phyloP scores from a whole-genome alignment of 2,113 vertebrate species.

The Charadrius vociferus region DNA sequence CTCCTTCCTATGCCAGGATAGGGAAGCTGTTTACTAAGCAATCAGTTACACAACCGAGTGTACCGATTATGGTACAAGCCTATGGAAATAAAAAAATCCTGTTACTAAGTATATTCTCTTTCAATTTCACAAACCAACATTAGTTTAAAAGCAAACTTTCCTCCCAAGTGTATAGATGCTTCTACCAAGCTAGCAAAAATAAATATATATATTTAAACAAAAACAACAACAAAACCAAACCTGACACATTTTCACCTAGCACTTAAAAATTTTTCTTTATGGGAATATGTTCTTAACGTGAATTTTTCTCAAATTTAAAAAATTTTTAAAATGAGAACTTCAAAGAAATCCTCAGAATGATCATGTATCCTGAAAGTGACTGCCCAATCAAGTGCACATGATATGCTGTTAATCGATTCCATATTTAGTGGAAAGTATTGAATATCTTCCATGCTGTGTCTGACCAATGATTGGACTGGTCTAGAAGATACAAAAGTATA shows the following conservation, averaged over 20 bases:
- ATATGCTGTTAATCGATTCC: background rate
- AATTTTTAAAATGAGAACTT: background rate
- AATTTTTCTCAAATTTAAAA: background rate
- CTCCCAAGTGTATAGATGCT: background rate
- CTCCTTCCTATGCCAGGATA: background rate
- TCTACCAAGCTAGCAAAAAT: background rate
- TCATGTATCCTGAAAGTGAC: background rate
- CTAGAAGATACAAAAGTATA: background rate
- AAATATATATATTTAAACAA: background rate
- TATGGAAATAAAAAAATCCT: background rate
- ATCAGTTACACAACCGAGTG: background rate
- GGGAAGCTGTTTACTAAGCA: background rate
- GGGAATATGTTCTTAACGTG: background rate
- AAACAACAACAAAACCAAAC: background rate
- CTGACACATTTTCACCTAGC: background rate
- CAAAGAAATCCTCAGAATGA: background rate
- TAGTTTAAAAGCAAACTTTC: background rate
- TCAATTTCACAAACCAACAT: background rate
- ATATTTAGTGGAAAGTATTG: background rate
- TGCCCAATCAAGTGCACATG: background rate
- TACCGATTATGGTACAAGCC: background rate
- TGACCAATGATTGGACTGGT: background rate
- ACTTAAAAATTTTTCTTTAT: background rate
- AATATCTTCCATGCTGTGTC: background rate
- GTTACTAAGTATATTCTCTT: background rate